A percentile compares a stretch with the other conserved stretches of the same genome.
These are phyloP conservation scores for Carcharodon carcharias DNA, from an alignment of 2,797 vertebrate species.

Conservation along the genomic window DNA sequence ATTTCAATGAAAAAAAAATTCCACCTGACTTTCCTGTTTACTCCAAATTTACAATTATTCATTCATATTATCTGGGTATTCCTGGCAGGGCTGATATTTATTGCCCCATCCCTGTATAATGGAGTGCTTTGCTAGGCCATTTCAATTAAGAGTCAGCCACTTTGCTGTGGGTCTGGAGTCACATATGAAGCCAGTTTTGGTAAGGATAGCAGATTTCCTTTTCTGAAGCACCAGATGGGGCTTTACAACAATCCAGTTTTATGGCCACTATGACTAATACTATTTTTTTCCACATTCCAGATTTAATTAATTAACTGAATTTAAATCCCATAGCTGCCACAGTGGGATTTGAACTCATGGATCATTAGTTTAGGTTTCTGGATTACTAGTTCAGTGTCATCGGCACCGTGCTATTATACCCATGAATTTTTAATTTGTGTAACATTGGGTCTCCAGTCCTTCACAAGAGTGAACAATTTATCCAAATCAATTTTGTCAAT, in stretches of 20 bases:
- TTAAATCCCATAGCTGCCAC: not conserved
- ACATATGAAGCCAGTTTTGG: not conserved
- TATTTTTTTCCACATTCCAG: not conserved
- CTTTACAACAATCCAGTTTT: not conserved
- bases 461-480: not conserved
- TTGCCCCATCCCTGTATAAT: not conserved
- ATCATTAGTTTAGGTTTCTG: not conserved
- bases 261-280: not conserved
- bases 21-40: not conserved
- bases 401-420: not conserved
- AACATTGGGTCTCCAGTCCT: not conserved
- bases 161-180: not conserved
- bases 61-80: not conserved
- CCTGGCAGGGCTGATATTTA: not conserved
- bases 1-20: not conserved
- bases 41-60: not conserved
- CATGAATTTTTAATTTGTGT: not conserved
- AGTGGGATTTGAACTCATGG: not conserved
- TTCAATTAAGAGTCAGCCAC: not conserved
- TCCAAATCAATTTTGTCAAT: not conserved
- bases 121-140: not conserved
- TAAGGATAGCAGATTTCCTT: not conserved
- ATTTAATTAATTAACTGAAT: not conserved
- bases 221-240: not conserved
- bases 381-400: not conserved